Conservation (phyloP, 2,888 invertebrate species). For the Leptopterna dolabrata region DNA sequence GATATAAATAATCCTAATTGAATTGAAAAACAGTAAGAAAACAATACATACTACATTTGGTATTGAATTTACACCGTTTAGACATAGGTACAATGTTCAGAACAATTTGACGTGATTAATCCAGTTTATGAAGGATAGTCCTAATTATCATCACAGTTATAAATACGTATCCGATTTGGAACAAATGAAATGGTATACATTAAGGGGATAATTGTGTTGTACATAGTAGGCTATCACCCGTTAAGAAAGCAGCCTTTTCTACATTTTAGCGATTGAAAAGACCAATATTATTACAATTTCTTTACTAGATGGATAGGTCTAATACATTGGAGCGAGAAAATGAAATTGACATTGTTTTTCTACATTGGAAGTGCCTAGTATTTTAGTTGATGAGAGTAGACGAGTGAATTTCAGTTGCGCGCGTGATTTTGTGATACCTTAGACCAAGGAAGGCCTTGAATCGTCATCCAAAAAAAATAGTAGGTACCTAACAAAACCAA, state of each 20-base stretch:
- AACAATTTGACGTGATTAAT: conserved; percentile 9
- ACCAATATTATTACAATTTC: conserved; percentile 31
- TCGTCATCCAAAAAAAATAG: neutral
- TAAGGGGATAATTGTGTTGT: neutral
- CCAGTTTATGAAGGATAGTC: neutral
- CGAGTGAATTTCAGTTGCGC: conserved; percentile 47
- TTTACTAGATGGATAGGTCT: conserved; percentile 38
- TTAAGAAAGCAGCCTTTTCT: conserved; percentile 39
- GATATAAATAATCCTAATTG: neutral
- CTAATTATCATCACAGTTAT: conserved; percentile 8
- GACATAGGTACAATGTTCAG: neutral
- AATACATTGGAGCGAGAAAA: neutral
- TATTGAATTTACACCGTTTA: neutral
- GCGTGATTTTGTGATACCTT: conserved; percentile 58
- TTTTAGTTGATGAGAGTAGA: conserved; percentile 43
- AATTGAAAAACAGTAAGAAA: neutral
- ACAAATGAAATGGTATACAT: neutral
- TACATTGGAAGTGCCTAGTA: conserved; percentile 52
- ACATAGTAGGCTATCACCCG: conserved; percentile 17
- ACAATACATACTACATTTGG: neutral
- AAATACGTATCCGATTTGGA: neutral
- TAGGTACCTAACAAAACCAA: neutral
- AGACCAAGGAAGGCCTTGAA: conserved; percentile 58
- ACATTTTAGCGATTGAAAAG: conserved; percentile 44
- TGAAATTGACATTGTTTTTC: conserved; percentile 31